Percentiles rank a stretch among this genome's conserved stretches.
Evolutionary conservation across 1,140 invertebrate species (phyloP).

Genomic region (Mercenaria mercenaria): DNA sequence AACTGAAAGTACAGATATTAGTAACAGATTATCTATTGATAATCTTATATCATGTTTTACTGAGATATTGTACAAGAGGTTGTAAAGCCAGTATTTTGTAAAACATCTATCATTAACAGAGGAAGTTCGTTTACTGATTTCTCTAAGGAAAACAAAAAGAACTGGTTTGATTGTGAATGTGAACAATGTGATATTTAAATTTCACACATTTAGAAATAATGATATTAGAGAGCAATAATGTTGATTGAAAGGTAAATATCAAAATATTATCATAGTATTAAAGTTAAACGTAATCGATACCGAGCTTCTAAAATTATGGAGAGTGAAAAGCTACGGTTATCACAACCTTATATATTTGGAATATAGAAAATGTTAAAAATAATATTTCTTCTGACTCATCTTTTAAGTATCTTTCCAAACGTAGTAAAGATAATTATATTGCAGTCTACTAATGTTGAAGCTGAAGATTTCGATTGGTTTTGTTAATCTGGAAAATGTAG

Average conservation of each 20-base stretch:
- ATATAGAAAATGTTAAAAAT: neutral
- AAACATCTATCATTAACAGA: neutral
- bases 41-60: neutral
- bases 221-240: neutral
- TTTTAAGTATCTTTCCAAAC: neutral
- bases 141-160: neutral
- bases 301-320: neutral
- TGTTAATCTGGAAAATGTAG: neutral
- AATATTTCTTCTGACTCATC: neutral
- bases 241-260: neutral
- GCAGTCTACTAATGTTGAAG: neutral
- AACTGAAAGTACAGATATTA: neutral
- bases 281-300: neutral
- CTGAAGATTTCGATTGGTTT: neutral
- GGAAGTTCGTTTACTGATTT: neutral
- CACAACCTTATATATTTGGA: neutral
- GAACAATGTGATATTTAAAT: neutral
- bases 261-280: no score
- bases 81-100: neutral
- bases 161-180: slow-evolving; percentile 8
- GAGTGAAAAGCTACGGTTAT: neutral
- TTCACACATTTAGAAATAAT: neutral
- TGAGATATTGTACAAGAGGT: neutral
- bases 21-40: neutral
- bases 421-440: neutral